phyloP scores from a whole-genome alignment of 2,888 invertebrate genomes.

The Drosophila neutralis region DNA sequence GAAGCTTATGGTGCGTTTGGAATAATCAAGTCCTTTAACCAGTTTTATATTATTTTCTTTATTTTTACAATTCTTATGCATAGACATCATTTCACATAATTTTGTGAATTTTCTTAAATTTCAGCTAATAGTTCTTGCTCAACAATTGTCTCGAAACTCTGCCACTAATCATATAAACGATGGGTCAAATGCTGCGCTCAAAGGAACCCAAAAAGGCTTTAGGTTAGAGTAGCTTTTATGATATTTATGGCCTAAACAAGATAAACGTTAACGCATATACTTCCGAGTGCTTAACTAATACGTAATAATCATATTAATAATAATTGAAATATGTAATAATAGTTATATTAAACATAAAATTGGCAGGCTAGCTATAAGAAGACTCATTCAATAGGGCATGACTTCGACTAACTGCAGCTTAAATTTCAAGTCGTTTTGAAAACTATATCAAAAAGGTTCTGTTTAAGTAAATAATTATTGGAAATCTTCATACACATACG shows the following conservation, averaged over 20 bases:
- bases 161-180: slow-evolving; percentile 32
- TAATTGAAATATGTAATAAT: slow-evolving; percentile 31
- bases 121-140: slow-evolving; percentile 70
- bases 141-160: slow-evolving; percentile 39
- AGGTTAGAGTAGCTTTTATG: slow-evolving; percentile 27
- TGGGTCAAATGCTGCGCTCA: slow-evolving; percentile 54
- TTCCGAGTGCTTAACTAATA: slow-evolving; percentile 17
- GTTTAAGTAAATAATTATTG: slow-evolving; percentile 49
- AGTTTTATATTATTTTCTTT: slow-evolving; percentile 60
- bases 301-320: slow-evolving; percentile 15
- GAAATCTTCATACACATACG: slow-evolving; percentile 28
- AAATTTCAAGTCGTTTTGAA: slow-evolving; percentile 32
- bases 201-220: slow-evolving; percentile 41
- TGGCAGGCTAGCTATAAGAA: slow-evolving; percentile 75
- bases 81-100: slow-evolving; percentile 49
- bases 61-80: slow-evolving; percentile 67
- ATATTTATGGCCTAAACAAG: slow-evolving; percentile 54
- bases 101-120: slow-evolving; percentile 55
- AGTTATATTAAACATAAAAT: slow-evolving; percentile 52
- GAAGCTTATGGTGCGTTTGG: no score
- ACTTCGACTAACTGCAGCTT: slow-evolving; percentile 60
- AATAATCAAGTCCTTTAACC: neutral
- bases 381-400: slow-evolving; percentile 69
- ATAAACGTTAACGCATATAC: slow-evolving; percentile 26
- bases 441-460: slow-evolving; percentile 37